phyloP scores from a whole-genome alignment of 2,888 invertebrate genomes.

The Coremacera marginata region DNA sequence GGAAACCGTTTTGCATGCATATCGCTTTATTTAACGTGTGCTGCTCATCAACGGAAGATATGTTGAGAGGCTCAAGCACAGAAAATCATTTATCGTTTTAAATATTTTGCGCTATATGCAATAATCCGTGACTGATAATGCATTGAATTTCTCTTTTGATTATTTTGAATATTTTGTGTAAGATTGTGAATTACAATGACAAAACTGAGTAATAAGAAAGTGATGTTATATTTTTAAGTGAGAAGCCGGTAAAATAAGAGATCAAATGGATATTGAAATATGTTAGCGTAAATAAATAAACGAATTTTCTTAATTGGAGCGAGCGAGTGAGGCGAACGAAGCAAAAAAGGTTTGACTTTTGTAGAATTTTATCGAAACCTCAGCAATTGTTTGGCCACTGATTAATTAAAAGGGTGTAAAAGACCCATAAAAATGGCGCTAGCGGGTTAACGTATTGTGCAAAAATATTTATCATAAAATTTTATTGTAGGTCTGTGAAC shows the following conservation, averaged over 20 bases:
- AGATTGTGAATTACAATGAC: neutral
- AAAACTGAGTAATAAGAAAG: too few species aligned
- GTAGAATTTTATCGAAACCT: too few species aligned
- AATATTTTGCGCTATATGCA: slow-evolving; percentile 3
- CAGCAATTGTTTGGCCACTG: too few species aligned
- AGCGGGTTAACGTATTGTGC: too few species aligned
- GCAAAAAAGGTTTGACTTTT: too few species aligned
- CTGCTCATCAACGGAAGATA: neutral
- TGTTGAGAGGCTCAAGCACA: neutral
- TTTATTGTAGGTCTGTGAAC: too few species aligned
- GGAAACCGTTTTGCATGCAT: neutral
- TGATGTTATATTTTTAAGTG: neutral
- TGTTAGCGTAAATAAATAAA: neutral
- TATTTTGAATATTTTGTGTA: neutral
- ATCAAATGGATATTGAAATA: neutral
- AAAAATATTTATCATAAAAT: too few species aligned
- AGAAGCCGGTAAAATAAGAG: neutral
- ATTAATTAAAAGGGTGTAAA: too few species aligned
- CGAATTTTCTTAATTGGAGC: too few species aligned
- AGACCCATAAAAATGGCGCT: too few species aligned
- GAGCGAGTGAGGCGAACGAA: too few species aligned
- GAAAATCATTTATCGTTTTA: neutral
- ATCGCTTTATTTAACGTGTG: neutral
- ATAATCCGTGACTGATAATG: slow-evolving; percentile 1
- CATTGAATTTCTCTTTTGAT: slow-evolving; percentile 8